Percentiles rank a stretch among this genome's conserved stretches.
phyloP scores from a whole-genome alignment of 2,113 vertebrate genomes.

The Himantopus leucocephalus region DNA sequence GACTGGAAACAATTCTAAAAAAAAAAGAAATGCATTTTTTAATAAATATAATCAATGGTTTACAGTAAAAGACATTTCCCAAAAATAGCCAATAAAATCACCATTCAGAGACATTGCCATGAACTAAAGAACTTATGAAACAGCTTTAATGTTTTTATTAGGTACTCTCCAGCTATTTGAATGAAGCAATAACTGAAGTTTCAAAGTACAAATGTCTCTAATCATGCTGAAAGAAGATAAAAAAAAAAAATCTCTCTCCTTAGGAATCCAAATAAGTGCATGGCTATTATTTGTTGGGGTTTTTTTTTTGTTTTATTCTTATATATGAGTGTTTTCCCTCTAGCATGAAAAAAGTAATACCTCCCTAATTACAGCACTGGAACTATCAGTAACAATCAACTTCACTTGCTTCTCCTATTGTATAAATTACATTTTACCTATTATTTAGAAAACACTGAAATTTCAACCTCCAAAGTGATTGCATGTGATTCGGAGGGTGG shows the following conservation, averaged over 20 bases:
- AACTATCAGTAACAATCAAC: not conserved
- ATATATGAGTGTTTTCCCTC: not conserved
- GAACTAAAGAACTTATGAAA: not conserved
- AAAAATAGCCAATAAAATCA: not conserved
- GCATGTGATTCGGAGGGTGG: not conserved
- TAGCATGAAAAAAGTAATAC: not conserved
- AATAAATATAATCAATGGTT: not conserved
- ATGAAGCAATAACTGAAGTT: not conserved
- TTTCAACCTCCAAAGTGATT: not conserved
- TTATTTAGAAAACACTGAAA: not conserved
- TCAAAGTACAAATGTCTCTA: not conserved
- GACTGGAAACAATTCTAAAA: conserved; percentile 1
- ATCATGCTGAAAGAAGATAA: not conserved
- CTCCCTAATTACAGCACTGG: not conserved
- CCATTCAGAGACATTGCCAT: not conserved
- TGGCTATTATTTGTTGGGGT: not conserved
- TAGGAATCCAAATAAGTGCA: not conserved
- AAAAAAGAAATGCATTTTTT: not conserved
- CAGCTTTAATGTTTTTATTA: not conserved
- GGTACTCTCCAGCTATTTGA: not conserved
- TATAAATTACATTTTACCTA: not conserved
- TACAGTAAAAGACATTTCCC: conserved; percentile 38
- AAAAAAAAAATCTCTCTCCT: not conserved
- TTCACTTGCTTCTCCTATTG: not conserved
- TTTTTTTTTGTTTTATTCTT: not conserved